Conservation (phyloP, 2,113 vertebrate species). For the Epinephelus lanceolatus region DNA sequence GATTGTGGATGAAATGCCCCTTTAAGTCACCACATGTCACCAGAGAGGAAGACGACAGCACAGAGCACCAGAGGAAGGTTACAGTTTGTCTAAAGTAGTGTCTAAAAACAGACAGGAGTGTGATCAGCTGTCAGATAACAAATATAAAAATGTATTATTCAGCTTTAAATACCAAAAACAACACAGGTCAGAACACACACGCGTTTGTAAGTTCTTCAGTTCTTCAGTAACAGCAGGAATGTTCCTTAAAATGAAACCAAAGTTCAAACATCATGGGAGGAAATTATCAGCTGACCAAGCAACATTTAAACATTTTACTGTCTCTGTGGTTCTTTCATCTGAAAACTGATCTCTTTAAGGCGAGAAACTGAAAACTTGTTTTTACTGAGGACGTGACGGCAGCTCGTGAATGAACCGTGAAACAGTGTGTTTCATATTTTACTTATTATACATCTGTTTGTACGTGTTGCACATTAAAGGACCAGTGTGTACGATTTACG, state of each 20-base stretch:
- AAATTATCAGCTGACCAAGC: background rate
- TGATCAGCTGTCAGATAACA: background rate
- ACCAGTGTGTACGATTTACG: too few species aligned
- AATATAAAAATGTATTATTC: background rate
- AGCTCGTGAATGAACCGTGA: too few species aligned
- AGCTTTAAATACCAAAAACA: constrained; percentile 22
- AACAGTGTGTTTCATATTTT: too few species aligned
- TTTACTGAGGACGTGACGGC: too few species aligned
- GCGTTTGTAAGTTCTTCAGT: background rate
- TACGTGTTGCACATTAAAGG: too few species aligned
- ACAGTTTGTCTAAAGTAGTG: background rate
- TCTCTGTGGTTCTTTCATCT: background rate
- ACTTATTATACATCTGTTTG: too few species aligned
- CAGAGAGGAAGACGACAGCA: background rate
- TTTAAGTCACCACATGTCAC: background rate
- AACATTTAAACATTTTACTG: background rate
- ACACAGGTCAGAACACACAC: background rate
- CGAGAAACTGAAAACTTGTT: background rate
- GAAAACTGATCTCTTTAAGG: background rate
- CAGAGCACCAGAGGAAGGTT: background rate
- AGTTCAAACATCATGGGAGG: background rate
- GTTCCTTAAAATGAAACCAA: background rate
- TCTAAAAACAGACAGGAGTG: background rate
- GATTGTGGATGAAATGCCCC: background rate
- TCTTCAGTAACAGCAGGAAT: background rate